Evolutionary conservation across 1,140 invertebrate genomes (phyloP).

Genomic region (Acyrthosiphon pisum): DNA sequence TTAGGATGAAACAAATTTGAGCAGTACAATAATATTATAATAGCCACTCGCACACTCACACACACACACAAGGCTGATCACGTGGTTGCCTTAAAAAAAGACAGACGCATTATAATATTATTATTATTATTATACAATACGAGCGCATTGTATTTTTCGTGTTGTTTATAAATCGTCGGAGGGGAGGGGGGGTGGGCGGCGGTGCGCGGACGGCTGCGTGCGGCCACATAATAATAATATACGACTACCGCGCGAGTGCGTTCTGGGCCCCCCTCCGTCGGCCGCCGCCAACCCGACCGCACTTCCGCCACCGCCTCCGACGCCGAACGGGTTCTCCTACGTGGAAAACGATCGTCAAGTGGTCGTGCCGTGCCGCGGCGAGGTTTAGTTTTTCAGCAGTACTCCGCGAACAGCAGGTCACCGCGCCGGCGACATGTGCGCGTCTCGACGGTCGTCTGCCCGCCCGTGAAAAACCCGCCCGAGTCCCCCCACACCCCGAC

Average conservation of each 20-base stretch:
- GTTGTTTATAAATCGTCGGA: neutral
- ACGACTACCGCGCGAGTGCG: neutral
- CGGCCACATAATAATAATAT: neutral
- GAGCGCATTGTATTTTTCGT: neutral
- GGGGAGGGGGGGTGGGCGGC: too few relatives aligned
- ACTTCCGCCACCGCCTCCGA: neutral
- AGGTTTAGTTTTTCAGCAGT: neutral
- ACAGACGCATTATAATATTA: neutral
- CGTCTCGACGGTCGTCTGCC: neutral
- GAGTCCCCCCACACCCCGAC: too few relatives aligned
- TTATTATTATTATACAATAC: neutral
- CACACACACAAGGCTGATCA: neutral
- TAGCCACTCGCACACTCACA: too few relatives aligned
- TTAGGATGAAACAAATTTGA: neutral
- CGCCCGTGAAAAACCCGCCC: neutral
- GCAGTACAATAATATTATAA: neutral
- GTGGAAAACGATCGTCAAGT: slow-evolving; percentile 13
- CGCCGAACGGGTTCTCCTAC: slow-evolving; percentile 8
- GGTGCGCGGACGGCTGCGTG: neutral
- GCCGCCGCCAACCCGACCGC: neutral
- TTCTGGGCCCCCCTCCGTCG: neutral
- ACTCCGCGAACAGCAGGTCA: neutral
- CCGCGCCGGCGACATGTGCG: neutral
- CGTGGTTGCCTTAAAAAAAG: neutral
- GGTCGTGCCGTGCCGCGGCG: neutral